Conservation (phyloP, 2,888 invertebrate species). For the Latrodectus elegans region DNA sequence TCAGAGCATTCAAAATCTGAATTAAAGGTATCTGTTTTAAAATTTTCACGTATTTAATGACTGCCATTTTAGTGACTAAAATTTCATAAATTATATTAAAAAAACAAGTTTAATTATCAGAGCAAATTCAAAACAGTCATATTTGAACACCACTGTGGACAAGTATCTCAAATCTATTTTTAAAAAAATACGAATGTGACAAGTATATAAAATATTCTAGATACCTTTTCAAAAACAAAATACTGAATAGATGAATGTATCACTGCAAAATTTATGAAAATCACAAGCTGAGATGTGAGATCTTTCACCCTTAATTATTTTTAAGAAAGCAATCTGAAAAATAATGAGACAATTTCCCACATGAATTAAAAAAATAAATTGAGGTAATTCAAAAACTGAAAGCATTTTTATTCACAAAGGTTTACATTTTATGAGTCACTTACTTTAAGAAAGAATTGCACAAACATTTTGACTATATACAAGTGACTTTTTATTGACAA, state of each 20-base stretch:
- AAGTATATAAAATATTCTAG: slow-evolving; percentile 63
- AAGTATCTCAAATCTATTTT: slow-evolving; percentile 56
- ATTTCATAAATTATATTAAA: slow-evolving; percentile 27
- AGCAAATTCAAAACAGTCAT: slow-evolving; percentile 34
- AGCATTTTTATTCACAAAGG: background rate
- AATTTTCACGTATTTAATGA: slow-evolving; percentile 1
- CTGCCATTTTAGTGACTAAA: slow-evolving; percentile 20
- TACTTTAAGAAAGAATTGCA: too few relatives aligned
- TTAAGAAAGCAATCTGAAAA: background rate
- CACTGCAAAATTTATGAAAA: slow-evolving; percentile 28
- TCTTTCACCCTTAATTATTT: slow-evolving; percentile 2
- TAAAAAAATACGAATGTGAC: slow-evolving; percentile 55
- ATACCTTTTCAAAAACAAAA: slow-evolving; percentile 43
- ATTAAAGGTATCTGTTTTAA: slow-evolving; percentile 19
- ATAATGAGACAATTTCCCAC: background rate
- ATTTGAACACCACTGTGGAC: slow-evolving; percentile 66
- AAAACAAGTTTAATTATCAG: slow-evolving; percentile 22
- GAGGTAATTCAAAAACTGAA: background rate
- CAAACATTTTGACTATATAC: too few relatives aligned
- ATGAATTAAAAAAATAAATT: background rate
- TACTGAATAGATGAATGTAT: slow-evolving; percentile 29
- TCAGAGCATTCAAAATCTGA: slow-evolving; percentile 12
- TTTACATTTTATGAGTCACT: too few relatives aligned
- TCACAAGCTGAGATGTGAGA: slow-evolving; percentile 29
- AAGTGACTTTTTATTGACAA: too few relatives aligned